A percentile compares a stretch with the other conserved stretches of the same genome.
phyloP scores from a whole-genome alignment of 2,888 invertebrate species.

The Boloria euphrosyne region DNA sequence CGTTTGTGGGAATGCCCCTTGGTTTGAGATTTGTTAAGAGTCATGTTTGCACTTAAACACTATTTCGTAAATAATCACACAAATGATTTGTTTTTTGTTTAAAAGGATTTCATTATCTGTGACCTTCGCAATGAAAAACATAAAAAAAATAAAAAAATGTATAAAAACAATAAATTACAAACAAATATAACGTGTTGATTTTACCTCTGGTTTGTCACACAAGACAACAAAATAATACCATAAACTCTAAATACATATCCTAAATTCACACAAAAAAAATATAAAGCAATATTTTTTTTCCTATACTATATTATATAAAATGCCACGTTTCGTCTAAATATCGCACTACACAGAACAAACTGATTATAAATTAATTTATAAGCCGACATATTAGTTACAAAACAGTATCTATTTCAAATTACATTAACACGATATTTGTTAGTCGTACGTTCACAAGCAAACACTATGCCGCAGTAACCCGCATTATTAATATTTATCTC shows the following conservation, averaged over 20 bases:
- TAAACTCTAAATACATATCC: not conserved
- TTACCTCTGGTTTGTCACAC: constrained; percentile 20
- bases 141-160: not conserved
- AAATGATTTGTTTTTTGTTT: not conserved
- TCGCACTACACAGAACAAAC: not conserved
- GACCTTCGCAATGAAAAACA: constrained; percentile 16
- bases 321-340: not conserved
- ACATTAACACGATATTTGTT: too few relatives aligned
- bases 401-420: not conserved
- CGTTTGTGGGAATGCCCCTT: constrained; percentile 54
- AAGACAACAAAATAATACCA: not conserved
- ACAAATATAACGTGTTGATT: not conserved
- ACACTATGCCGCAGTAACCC: constrained; percentile 38
- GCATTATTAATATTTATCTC: constrained; percentile 31
- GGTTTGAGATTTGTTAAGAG: constrained; percentile 44
- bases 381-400: not conserved
- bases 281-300: too few relatives aligned
- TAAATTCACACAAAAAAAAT: not conserved
- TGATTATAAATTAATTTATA: not conserved
- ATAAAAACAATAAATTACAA: not conserved
- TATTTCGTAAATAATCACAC: not conserved
- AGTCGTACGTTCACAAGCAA: not conserved
- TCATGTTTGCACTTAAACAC: constrained; percentile 45
- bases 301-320: too few relatives aligned
- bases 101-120: constrained; percentile 21